These are phyloP conservation scores for Dasyornis broadbenti DNA, from an alignment of 2,113 vertebrate genomes.

Conservation along the genomic window DNA sequence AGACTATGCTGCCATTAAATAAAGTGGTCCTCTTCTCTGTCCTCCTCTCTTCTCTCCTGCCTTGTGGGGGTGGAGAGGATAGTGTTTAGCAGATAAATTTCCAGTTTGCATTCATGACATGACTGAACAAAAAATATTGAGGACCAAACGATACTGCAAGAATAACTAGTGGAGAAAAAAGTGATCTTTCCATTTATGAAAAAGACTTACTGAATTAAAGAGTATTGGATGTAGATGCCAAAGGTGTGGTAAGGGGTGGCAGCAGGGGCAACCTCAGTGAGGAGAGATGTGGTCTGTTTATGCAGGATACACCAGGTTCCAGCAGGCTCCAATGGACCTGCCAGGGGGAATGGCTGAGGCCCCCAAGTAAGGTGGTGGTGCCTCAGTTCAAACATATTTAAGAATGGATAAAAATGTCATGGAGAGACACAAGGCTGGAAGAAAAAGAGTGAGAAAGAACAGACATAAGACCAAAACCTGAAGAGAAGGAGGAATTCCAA, in stretches of 20 bases:
- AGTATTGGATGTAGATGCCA: neutral
- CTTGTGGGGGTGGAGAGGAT: neutral
- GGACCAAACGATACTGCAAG: neutral
- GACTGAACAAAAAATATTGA: neutral
- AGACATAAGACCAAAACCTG: neutral
- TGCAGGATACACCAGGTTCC: neutral
- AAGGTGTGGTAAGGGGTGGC: neutral
- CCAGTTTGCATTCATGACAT: neutral
- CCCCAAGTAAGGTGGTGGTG: neutral
- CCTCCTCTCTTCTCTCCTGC: neutral
- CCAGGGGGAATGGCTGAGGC: too few relatives aligned
- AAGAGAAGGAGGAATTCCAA: neutral
- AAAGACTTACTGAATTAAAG: neutral
- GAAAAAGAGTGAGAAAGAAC: neutral
- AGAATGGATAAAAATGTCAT: neutral
- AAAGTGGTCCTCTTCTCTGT: neutral
- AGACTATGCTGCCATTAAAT: neutral
- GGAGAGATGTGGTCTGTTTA: neutral
- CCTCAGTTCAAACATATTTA: rapidly evolving
- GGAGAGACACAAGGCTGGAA: neutral
- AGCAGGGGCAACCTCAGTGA: neutral
- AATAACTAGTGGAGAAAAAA: neutral
- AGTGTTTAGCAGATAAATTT: neutral
- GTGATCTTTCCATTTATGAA: neutral
- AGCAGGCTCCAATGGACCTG: too few relatives aligned